Conservation (phyloP, 1,140 invertebrate genomes). For the Hycleus phaleratus region DNA sequence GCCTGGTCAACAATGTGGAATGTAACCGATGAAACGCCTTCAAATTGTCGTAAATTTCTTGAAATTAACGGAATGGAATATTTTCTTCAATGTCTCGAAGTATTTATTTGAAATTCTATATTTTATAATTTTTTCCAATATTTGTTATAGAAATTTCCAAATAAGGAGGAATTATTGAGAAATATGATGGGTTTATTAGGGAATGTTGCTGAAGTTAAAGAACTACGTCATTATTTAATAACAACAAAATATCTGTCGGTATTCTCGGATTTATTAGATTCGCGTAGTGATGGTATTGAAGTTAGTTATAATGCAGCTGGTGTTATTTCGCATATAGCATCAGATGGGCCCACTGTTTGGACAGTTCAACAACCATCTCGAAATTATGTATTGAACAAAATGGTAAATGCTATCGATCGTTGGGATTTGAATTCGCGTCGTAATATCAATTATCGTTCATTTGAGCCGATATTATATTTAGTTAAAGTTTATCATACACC, state of each 20-base stretch:
- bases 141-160: slow-evolving; percentile 64
- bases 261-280: slow-evolving; percentile 78
- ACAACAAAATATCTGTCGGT: slow-evolving; percentile 73
- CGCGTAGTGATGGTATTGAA: slow-evolving; percentile 89
- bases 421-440: slow-evolving; percentile 82
- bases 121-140: not conserved
- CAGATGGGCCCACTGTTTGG: slow-evolving; percentile 83
- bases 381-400: slow-evolving; percentile 63
- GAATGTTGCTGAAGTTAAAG: slow-evolving; percentile 90
- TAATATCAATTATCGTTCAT: slow-evolving; percentile 96
- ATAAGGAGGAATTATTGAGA: slow-evolving; percentile 79
- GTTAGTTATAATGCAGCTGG: slow-evolving; percentile 95
- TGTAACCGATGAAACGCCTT: slow-evolving; percentile 92
- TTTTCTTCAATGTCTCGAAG: slow-evolving; percentile 77
- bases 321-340: slow-evolving; percentile 90
- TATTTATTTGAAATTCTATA: slow-evolving; percentile 35
- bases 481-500: slow-evolving; percentile 75
- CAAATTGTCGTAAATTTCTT: slow-evolving; percentile 86
- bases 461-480: slow-evolving; percentile 82
- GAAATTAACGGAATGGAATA: slow-evolving; percentile 77
- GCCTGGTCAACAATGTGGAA: slow-evolving; percentile 99
- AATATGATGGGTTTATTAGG: slow-evolving; percentile 97
- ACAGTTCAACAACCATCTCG: slow-evolving; percentile 60
- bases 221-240: slow-evolving; percentile 79
- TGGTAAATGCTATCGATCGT: slow-evolving; percentile 73